These are phyloP conservation scores for Cryptocephalus primarius DNA, from an alignment of 2,888 invertebrate species.

Conservation along the genomic window DNA sequence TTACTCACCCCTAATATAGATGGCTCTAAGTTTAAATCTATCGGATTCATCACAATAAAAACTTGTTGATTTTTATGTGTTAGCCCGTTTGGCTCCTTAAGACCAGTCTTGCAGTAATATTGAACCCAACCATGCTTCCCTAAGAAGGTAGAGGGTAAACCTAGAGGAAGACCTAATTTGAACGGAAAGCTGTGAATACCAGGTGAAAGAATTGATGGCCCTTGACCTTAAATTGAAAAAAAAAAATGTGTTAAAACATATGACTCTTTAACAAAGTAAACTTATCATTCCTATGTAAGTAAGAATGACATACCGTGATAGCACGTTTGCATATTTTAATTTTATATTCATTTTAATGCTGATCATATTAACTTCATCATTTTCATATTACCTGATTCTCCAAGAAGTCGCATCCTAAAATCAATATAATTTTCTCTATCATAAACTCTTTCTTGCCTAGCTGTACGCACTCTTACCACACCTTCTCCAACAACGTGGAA, in stretches of 20 bases:
- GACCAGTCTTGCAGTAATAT: constrained; percentile 84
- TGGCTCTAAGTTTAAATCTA: constrained; percentile 84
- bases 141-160: constrained; percentile 83
- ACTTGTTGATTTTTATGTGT: constrained; percentile 94
- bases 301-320: too few species aligned
- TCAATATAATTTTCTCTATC: constrained; percentile 93
- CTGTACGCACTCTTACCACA: constrained; percentile 75
- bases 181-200: constrained; percentile 94
- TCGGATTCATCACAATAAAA: constrained; percentile 95
- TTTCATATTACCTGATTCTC: constrained; percentile 59
- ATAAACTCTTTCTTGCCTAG: constrained; percentile 73
- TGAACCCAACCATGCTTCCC: constrained; percentile 94
- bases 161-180: constrained; percentile 80
- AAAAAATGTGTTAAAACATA: too few species aligned
- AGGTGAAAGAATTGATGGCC: constrained; percentile 73
- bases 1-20: constrained; percentile 72
- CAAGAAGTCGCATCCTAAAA: constrained; percentile 84
- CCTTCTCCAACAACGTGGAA: constrained; percentile 93
- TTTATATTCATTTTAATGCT: too few species aligned
- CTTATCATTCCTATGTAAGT: too few species aligned
- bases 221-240: constrained; percentile 52
- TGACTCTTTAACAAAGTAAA: too few species aligned
- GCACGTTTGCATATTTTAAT: too few species aligned
- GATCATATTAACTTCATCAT: too few species aligned
- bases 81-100: constrained; percentile 77